Base-by-base conservation (phyloP, 2,113 vertebrate genomes). In the Nerophis ophidion region DNA sequence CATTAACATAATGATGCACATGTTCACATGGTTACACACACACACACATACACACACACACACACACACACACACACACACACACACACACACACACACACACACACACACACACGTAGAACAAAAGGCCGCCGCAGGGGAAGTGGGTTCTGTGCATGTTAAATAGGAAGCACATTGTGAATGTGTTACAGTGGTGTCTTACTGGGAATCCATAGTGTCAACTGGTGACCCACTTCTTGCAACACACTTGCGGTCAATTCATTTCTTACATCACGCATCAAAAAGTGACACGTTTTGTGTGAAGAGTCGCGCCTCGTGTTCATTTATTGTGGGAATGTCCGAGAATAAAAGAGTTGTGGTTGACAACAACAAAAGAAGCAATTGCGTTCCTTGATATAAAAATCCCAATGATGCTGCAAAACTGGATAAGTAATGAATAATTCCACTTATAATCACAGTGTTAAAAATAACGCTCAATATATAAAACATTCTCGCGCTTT, bases 141-240 rank as follows among this genome's bases (percentile, higher is more conserved):
- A 84, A 84, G 87, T 71, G 63, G 78, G 78, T 67, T 75, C 55
- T 49, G 65, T 84, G 83, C 74, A 89, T 88, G 70, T 57, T 82
- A 86, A 89, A 91, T 79, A 90, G 84, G 81, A 74, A 47, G 70
- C 63, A 61, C 71, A 87, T 80, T 87, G 83, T 84, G 53, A 77
- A 80, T 76, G 76, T 48, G 72, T 83, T 76, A 75, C 65, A 77
- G 51, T 64, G 70, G 44, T 66, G 68, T 48, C 50, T 59, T 38
- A 68, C 61, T 66, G 48, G 63, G 57, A 82, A 75, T 79, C 70
- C 63, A 72, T 46, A 19, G 48, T 19, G 57, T 61, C 15, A 66
- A 71, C 50, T 34, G 33, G 7, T 80, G 65, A 80, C 64, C 75
- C 6, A 73, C 59, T 68, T 44, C 42, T 67, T 36, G 4, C 7